Evolutionary conservation across 1,140 invertebrate species (phyloP).

Genomic region (Rhopalosiphum maidis): DNA sequence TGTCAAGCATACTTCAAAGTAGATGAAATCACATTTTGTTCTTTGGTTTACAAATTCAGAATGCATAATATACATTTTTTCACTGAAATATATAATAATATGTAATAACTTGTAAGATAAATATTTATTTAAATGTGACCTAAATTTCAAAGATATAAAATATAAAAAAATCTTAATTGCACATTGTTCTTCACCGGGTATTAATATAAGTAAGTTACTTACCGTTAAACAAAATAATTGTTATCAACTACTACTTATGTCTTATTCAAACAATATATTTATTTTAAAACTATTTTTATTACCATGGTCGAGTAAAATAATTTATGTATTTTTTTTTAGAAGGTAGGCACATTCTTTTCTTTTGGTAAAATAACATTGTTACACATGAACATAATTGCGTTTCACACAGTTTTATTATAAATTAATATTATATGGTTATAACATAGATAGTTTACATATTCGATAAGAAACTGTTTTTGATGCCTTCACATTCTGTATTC

Average conservation of each 20-base stretch:
- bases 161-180: slow-evolving; percentile 4
- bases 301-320: not conserved
- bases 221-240: not conserved
- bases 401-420: not conserved
- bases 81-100: not conserved
- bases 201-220: not conserved
- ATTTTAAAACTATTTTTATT: not conserved
- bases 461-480: not conserved
- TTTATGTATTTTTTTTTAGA: not conserved
- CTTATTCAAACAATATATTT: not conserved
- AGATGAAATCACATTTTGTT: not conserved
- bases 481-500: not conserved
- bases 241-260: slow-evolving; percentile 1
- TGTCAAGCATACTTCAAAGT: slow-evolving; percentile 29
- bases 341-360: not conserved
- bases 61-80: not conserved
- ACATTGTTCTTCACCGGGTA: not conserved
- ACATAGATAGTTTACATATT: not conserved
- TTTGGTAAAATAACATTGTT: not conserved
- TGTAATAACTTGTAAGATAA: not conserved
- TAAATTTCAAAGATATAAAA: not conserved
- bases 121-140: not conserved
- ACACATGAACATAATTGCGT: not conserved
- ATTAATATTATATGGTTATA: not conserved
- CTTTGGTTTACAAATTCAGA: not conserved